These are phyloP conservation scores for Clepsis dumicolana DNA, from an alignment of 2,888 invertebrate genomes.

Conservation along the genomic window DNA sequence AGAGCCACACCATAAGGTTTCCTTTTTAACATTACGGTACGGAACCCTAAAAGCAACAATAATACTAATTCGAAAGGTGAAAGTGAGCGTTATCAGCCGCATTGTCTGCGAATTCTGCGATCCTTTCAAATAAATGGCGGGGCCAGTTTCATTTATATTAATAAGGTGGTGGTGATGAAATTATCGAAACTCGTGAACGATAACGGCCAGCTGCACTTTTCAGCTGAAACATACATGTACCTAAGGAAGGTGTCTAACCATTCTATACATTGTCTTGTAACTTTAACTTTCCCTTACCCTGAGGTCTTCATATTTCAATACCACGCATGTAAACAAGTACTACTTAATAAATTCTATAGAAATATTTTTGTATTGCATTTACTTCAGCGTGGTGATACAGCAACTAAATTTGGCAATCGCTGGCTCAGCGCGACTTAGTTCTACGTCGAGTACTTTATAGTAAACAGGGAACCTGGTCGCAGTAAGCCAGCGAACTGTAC, in stretches of 20 bases:
- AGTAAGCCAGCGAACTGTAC: slow-evolving; percentile 2
- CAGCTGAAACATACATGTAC: not conserved
- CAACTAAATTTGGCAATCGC: slow-evolving; percentile 8
- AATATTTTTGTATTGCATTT: slow-evolving; percentile 21
- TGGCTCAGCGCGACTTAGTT: not conserved
- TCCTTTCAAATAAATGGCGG: slow-evolving; percentile 50
- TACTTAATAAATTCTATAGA: slow-evolving; percentile 3
- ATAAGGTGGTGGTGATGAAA: slow-evolving; percentile 43
- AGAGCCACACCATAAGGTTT: too few relatives aligned
- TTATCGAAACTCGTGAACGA: slow-evolving; percentile 38
- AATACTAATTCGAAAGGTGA: slow-evolving; percentile 50
- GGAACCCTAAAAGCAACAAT: slow-evolving; percentile 13
- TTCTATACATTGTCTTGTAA: too few relatives aligned
- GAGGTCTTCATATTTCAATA: not conserved
- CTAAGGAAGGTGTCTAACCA: too few relatives aligned
- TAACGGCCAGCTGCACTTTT: not conserved
- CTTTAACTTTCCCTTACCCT: too few relatives aligned
- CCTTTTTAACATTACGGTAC: too few relatives aligned
- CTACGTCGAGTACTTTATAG: not conserved
- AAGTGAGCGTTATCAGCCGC: slow-evolving; percentile 55
- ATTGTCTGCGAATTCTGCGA: slow-evolving; percentile 57
- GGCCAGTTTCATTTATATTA: slow-evolving; percentile 52
- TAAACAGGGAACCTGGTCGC: not conserved
- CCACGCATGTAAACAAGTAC: too few relatives aligned
- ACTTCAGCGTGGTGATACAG: slow-evolving; percentile 13